Conservation (phyloP, 2,797 vertebrate genomes). For the Poecilia wingei region DNA sequence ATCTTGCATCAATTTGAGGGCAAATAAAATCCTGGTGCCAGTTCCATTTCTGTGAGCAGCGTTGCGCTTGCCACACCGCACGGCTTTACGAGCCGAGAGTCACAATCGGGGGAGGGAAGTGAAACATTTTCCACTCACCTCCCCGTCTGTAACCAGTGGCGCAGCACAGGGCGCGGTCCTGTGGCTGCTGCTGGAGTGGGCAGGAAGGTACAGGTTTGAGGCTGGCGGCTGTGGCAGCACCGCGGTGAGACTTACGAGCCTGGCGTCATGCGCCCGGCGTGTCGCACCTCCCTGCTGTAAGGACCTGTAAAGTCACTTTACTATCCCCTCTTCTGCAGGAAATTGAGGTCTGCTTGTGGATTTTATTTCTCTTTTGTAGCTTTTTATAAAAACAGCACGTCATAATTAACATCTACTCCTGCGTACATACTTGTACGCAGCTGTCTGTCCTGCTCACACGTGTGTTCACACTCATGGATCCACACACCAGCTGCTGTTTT, state of each 20-base stretch:
- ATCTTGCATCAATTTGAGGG: constrained; percentile 78
- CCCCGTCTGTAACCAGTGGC: constrained; percentile 65
- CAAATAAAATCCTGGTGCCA: constrained; percentile 65
- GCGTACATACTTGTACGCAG: neutral
- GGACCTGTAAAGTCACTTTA: constrained; percentile 54
- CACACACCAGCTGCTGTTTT: constrained; percentile 7
- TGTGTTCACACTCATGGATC: constrained; percentile 21
- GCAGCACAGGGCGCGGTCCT: constrained; percentile 60
- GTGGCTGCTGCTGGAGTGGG: constrained; percentile 39
- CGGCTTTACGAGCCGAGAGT: constrained; percentile 68
- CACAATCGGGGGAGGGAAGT: constrained; percentile 45
- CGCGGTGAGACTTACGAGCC: constrained; percentile 68
- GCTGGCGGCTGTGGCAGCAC: constrained; percentile 66
- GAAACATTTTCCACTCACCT: constrained; percentile 46
- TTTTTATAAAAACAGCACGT: constrained; percentile 60
- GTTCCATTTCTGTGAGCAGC: constrained; percentile 58
- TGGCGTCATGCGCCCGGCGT: constrained; percentile 56
- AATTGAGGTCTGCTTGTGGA: constrained; percentile 51
- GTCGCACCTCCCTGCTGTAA: constrained; percentile 51
- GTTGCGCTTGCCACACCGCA: constrained; percentile 62
- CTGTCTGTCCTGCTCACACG: constrained; percentile 3
- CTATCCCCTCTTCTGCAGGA: constrained; percentile 60
- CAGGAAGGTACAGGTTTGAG: constrained; percentile 63
- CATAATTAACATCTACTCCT: constrained; percentile 53
- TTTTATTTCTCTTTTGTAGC: neutral